Evolutionary conservation across 1,140 invertebrate species (phyloP), one percentile per base, ranked within the genome.

Genomic region (Brachionus calyciflorus): DNA sequence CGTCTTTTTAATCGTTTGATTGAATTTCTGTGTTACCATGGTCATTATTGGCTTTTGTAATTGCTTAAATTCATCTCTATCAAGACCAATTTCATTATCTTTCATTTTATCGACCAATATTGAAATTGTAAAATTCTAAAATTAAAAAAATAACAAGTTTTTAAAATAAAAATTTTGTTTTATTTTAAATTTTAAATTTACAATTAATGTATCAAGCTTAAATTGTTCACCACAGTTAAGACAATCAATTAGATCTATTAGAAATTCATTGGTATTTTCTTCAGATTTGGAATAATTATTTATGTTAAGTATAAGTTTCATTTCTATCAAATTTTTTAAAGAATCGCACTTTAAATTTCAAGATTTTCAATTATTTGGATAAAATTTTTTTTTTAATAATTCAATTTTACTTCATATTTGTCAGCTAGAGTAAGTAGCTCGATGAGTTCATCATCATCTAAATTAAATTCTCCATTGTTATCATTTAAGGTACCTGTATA

Each of bases 361-460:
- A 37, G 17, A 40, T 19, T 21, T 37, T 63, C n/a, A 41, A 10
- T 63, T 40, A 40, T 63, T 41, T 40, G 2, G 10, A 12, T 40
- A 10, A 63, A 63, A 40, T 17, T 33, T 63, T 33, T 7, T 40
- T 40, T 40, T 12, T 10, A 19, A n/a, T n/a, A n/a, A n/a, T n/a
- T n/a, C n/a, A n/a, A n/a, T n/a, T n/a, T 40, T 65, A 65, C 69
- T 55, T 73, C 46, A 73, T 73, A 73, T 73, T 73, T 73, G 4
- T 73, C 69, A 6, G 69, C 69, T n/a, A 73, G 14, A 17, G 69
- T 73, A 0, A 73, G 46, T 5, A 73, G 24, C 10, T n/a, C 46
- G 24, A 73, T 51, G 7, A 73, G 12, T 10, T 49, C 51, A 40
- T 49, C 10, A 17, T 51, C 40, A 14, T 51, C 46, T 3, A 51